Percentiles rank a stretch among this genome's conserved stretches.
Conservation (phyloP, 35 echinoderm and acorn worm species). For the Apostichopus parvimensis region DNA sequence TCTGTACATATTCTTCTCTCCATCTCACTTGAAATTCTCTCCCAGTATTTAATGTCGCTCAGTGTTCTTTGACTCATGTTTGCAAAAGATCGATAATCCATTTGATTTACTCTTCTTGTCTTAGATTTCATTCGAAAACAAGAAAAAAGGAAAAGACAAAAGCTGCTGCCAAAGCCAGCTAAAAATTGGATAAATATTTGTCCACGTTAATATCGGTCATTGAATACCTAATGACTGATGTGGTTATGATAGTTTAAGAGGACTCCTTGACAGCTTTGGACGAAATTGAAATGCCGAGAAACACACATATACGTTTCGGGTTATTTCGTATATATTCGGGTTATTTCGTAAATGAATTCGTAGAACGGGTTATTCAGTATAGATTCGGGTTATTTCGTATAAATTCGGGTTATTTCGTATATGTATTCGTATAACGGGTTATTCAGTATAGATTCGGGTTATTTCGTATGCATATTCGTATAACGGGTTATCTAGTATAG, state of each 20-base stretch:
- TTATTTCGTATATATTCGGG: no score
- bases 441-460: no score
- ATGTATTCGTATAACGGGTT: no score
- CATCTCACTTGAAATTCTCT: background rate
- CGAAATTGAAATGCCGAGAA: no score
- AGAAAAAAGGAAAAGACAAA: background rate
- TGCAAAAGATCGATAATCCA: constrained; percentile 4
- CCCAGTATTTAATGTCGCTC: background rate
- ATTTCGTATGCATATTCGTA: no score
- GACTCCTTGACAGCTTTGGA: no score
- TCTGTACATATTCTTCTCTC: background rate
- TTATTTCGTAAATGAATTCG: no score
- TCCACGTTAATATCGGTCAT: background rate
- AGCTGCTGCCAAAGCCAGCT: background rate
- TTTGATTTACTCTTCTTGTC: background rate
- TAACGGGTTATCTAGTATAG: no score
- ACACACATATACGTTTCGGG: no score
- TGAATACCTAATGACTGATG: background rate
- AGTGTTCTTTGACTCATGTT: background rate
- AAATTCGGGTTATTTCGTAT: no score
- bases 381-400: no score
- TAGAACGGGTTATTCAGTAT: no score
- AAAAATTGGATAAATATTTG: background rate
- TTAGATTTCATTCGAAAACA: background rate
- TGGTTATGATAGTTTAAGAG: background rate